phyloP scores from a whole-genome alignment of 2,797 vertebrate genomes.

The Eulemur rubriventer region DNA sequence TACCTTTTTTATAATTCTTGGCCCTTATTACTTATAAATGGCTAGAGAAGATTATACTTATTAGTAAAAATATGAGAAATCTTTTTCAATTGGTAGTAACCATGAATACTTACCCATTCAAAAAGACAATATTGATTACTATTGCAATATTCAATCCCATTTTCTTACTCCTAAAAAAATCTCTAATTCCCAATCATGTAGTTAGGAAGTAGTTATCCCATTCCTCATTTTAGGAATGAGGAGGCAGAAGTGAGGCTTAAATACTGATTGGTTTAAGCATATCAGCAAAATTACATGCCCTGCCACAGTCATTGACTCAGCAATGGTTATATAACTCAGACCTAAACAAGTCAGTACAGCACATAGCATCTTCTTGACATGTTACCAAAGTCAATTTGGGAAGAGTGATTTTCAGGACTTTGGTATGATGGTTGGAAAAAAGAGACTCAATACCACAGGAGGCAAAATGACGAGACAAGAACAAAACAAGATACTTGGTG shows the following conservation, averaged over 20 bases:
- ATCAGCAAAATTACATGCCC: not conserved
- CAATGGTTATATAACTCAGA: not conserved
- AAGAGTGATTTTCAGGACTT: not conserved
- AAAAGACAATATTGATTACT: not conserved
- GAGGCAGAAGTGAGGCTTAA: not conserved
- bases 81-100: not conserved
- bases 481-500: not conserved
- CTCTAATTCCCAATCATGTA: not conserved
- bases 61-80: not conserved
- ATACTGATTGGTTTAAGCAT: not conserved
- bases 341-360: not conserved
- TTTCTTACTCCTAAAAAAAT: not conserved
- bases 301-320: not conserved
- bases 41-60: not conserved
- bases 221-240: not conserved
- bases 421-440: not conserved
- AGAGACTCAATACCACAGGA: not conserved
- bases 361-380: not conserved
- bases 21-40: not conserved
- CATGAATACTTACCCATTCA: not conserved
- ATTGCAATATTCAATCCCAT: not conserved
- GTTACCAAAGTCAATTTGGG: not conserved
- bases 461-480: not conserved
- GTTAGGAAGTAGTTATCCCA: not conserved
- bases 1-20: not conserved